These are phyloP conservation scores for Pelusios castaneus DNA, from an alignment of 2,113 vertebrate species.

Conservation along the genomic window DNA sequence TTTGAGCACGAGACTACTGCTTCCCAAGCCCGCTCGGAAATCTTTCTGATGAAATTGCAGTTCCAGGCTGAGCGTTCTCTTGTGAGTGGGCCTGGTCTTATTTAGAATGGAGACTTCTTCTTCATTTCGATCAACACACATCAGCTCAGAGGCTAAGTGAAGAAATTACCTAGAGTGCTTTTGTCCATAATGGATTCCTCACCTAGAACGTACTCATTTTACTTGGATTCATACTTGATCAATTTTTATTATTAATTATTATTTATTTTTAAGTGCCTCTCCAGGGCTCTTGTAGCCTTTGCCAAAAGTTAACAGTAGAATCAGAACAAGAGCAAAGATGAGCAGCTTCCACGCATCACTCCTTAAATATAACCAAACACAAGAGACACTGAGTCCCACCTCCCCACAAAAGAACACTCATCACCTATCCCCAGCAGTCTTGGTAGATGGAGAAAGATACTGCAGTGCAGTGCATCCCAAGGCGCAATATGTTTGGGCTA, in stretches of 20 bases:
- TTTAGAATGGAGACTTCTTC: not conserved
- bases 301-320: not conserved
- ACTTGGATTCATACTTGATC: no score
- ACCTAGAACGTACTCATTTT: not conserved
- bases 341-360: not conserved
- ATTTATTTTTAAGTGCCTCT: no score
- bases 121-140: not conserved
- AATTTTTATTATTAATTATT: no score
- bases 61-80: not conserved
- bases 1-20: not conserved
- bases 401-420: not conserved
- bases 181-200: not conserved
- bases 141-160: not conserved
- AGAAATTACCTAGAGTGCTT: not conserved
- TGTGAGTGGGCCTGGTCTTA: not conserved
- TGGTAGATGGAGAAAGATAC: not conserved
- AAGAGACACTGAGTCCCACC: not conserved
- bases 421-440: not conserved
- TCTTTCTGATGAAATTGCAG: not conserved
- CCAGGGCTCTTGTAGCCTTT: not conserved
- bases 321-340: not conserved
- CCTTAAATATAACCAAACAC: not conserved
- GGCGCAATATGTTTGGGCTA: not conserved
- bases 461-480: not conserved
- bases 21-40: not conserved